Evolutionary conservation across 2,888 invertebrate genomes (phyloP).

Genomic region (Julus scandinavius): DNA sequence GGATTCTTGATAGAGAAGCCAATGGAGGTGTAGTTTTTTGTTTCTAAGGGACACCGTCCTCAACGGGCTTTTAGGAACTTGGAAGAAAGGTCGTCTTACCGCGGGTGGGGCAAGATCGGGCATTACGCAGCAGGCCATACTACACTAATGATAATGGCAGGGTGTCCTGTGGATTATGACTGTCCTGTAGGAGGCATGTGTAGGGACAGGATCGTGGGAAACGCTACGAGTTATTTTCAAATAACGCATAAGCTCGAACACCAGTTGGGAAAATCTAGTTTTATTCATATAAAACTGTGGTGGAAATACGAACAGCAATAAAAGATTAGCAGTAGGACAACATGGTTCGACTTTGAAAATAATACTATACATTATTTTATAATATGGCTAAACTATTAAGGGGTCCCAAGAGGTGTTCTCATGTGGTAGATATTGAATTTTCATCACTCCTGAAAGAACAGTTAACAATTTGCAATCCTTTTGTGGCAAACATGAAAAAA

Average conservation of each 20-base stretch:
- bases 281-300: not conserved
- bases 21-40: slow-evolving; percentile 34
- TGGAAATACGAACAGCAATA: not conserved
- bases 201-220: slow-evolving; percentile 49
- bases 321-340: not conserved
- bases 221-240: not conserved
- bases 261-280: not conserved
- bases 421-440: no score
- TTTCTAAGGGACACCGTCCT: slow-evolving; percentile 2
- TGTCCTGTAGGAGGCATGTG: slow-evolving; percentile 50
- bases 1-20: slow-evolving; percentile 1
- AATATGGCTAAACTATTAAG: no score
- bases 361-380: no score
- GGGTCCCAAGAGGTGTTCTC: no score
- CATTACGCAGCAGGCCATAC: slow-evolving; percentile 50
- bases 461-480: no score
- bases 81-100: slow-evolving; percentile 40
- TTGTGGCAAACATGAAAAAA: no score
- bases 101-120: slow-evolving; percentile 48
- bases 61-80: slow-evolving; percentile 1
- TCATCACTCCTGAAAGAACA: no score
- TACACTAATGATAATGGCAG: slow-evolving; percentile 50
- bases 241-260: not conserved
- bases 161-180: slow-evolving; percentile 51
- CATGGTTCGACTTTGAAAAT: no score